A percentile compares a stretch with the other conserved stretches of the same genome.
Evolutionary conservation across 2,797 vertebrate species (phyloP).

Genomic region (Notamacropus eugenii): DNA sequence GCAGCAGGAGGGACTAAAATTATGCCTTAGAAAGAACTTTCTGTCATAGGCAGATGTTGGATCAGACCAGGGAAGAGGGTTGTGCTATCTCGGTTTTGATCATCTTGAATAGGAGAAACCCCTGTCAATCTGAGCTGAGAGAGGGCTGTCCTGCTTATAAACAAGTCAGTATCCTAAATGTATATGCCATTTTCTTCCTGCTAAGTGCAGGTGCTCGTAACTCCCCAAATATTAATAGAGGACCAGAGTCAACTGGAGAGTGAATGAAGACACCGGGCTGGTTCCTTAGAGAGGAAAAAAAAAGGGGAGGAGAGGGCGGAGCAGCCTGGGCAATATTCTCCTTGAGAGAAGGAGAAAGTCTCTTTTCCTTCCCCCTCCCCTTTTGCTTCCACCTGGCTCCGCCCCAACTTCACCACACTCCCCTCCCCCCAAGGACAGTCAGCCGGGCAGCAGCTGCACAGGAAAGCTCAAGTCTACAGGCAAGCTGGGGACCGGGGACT

Average conservation of each 20-base stretch:
- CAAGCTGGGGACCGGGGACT: conserved; percentile 53
- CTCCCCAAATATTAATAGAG: neutral
- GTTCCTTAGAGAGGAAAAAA: neutral
- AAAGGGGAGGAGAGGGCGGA: conserved; percentile 61
- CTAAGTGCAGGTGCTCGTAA: neutral
- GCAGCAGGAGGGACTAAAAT: neutral
- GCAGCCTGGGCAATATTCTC: conserved; percentile 21
- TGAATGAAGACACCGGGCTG: neutral
- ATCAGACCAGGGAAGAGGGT: neutral
- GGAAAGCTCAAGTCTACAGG: conserved; percentile 65
- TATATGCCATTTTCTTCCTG: conserved; percentile 20
- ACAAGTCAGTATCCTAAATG: conserved; percentile 9
- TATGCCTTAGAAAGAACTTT: neutral
- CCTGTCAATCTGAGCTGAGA: neutral
- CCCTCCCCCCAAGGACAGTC: conserved; percentile 78
- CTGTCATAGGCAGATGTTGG: neutral
- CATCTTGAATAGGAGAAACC: conserved; percentile 13
- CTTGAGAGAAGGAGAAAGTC: conserved; percentile 52
- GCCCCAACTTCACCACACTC: conserved; percentile 66
- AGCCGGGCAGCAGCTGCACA: conserved; percentile 44
- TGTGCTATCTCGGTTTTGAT: neutral
- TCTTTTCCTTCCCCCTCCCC: conserved; percentile 44
- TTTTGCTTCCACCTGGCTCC: conserved; percentile 75
- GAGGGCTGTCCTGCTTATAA: conserved; percentile 37
- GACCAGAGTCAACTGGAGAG: neutral